phyloP scores from a whole-genome alignment of 53 echinoderm and acorn worm genomes.

The Henricia sp. region DNA sequence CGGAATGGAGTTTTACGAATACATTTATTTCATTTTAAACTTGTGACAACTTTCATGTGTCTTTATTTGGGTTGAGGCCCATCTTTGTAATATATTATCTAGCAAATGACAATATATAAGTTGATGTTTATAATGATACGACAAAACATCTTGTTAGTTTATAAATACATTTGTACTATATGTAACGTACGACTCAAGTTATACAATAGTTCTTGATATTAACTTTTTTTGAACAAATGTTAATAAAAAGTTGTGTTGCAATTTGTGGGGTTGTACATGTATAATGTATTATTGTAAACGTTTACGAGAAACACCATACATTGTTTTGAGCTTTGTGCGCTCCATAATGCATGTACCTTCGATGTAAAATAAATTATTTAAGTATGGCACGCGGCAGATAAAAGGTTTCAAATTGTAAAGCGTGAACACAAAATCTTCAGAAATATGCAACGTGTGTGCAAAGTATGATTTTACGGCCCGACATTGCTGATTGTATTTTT shows the following conservation, averaged over 20 bases:
- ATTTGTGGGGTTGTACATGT: conserved; percentile 32
- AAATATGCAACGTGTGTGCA: conserved; percentile 48
- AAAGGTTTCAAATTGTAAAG: conserved; percentile 1
- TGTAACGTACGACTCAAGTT: conserved; percentile 31
- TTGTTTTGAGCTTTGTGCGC: no score
- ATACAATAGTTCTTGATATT: conserved; percentile 54
- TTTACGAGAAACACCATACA: neutral
- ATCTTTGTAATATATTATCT: conserved; percentile 29
- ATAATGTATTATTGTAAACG: neutral
- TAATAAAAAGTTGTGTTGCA: conserved; percentile 18
- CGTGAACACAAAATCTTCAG: conserved; percentile 11
- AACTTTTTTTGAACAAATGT: no score
- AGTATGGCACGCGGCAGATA: no score
- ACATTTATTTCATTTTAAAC: no score
- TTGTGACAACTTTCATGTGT: no score
- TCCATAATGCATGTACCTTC: neutral
- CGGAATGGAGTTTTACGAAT: no score
- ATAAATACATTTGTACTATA: conserved; percentile 10
- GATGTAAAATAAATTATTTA: neutral
- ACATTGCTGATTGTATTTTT: conserved; percentile 33
- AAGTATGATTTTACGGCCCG: conserved; percentile 11
- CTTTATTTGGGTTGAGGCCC: no score
- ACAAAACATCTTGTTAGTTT: conserved; percentile 14
- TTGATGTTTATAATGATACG: conserved; percentile 29
- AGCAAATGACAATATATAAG: conserved; percentile 32